phyloP scores from a whole-genome alignment of 2,113 vertebrate species.

The Rhynchomys soricoides region DNA sequence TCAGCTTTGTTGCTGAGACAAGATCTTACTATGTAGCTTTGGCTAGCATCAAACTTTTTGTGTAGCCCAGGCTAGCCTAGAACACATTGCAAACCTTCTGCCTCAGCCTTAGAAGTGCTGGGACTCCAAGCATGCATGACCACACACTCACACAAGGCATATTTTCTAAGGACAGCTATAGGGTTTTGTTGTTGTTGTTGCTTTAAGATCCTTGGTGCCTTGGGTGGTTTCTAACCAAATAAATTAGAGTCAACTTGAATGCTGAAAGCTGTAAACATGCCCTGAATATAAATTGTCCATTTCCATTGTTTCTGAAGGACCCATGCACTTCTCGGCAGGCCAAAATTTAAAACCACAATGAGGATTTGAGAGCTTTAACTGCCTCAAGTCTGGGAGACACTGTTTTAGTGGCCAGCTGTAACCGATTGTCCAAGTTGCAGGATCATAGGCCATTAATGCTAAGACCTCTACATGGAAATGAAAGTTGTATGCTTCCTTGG shows the following conservation, averaged over 20 bases:
- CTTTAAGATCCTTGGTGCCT: conserved; percentile 37
- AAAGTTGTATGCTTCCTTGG: neutral
- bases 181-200: neutral
- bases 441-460: neutral
- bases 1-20: neutral
- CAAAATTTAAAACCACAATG: neutral
- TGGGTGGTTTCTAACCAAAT: conserved; percentile 35
- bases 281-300: neutral
- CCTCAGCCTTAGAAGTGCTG: neutral
- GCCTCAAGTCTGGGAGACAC: neutral
- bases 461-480: neutral
- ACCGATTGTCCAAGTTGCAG: neutral
- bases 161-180: neutral
- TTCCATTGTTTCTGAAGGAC: neutral
- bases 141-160: neutral
- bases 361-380: conserved; percentile 31
- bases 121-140: neutral
- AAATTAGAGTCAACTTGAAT: neutral
- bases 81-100: neutral
- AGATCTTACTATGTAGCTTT: neutral
- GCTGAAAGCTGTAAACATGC: neutral
- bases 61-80: neutral
- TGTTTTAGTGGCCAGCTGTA: neutral
- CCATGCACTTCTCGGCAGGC: neutral
- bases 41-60: neutral